phyloP scores from a whole-genome alignment of 2,888 invertebrate genomes.

The Scrobipalpa costella region DNA sequence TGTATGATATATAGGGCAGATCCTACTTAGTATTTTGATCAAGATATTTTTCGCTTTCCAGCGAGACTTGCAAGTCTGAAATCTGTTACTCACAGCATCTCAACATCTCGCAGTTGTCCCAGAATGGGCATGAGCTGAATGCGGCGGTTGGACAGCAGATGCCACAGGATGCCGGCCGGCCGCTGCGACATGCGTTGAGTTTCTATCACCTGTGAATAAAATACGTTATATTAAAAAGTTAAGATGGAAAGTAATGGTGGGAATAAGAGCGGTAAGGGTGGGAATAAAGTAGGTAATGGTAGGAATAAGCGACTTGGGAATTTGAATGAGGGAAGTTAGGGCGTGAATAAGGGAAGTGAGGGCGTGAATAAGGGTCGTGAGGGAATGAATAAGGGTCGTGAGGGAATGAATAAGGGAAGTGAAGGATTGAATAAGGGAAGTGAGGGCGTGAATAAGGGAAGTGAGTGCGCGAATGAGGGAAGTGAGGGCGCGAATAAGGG shows the following conservation, averaged over 20 bases:
- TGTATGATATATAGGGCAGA: too few species aligned
- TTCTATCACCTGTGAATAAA: conserved; percentile 61
- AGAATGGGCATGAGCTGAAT: conserved; percentile 87
- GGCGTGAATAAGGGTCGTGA: too few species aligned
- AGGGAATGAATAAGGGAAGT: too few species aligned
- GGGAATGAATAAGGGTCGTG: too few species aligned
- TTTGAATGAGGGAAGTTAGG: background rate
- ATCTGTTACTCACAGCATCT: conserved; percentile 84
- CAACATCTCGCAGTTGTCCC: conserved; percentile 84
- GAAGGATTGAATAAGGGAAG: too few species aligned
- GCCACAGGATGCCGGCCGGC: conserved; percentile 90
- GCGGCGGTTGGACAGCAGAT: conserved; percentile 86
- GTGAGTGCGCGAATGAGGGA: background rate
- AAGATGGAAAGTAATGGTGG: background rate
- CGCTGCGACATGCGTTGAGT: conserved; percentile 75
- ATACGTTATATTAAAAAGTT: background rate
- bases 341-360: background rate
- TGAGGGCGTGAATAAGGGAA: background rate
- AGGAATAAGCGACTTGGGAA: background rate
- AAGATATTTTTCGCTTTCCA: too few species aligned
- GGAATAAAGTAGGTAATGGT: background rate
- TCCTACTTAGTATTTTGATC: too few species aligned
- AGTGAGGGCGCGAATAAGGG: background rate
- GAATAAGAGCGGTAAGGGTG: background rate
- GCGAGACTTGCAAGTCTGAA: too few species aligned